Evolutionary conservation across 2,888 invertebrate genomes (phyloP).

Genomic region (Margaritifera margaritifera): DNA sequence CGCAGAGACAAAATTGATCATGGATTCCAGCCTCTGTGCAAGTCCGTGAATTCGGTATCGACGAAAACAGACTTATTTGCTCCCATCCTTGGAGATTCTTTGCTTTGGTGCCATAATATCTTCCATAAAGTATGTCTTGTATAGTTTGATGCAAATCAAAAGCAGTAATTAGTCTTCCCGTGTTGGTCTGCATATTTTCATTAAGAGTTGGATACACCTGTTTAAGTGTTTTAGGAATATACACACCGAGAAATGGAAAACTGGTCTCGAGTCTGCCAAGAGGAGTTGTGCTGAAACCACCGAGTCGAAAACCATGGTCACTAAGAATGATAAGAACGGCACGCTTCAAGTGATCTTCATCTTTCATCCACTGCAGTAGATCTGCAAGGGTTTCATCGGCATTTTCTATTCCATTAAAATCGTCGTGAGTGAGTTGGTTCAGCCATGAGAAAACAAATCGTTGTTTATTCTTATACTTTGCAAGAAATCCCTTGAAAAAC

Average conservation of each 20-base stretch:
- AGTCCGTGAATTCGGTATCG: slow-evolving; percentile 81
- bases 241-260: slow-evolving; percentile 84
- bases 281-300: slow-evolving; percentile 76
- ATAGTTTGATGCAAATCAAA: slow-evolving; percentile 89
- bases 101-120: slow-evolving; percentile 11
- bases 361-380: slow-evolving; percentile 76
- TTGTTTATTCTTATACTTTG: slow-evolving; percentile 77
- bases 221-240: slow-evolving; percentile 83
- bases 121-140: slow-evolving; percentile 76
- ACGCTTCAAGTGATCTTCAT: slow-evolving; percentile 47
- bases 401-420: slow-evolving; percentile 83
- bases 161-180: slow-evolving; percentile 81
- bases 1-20: slow-evolving; percentile 91
- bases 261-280: slow-evolving; percentile 86
- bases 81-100: slow-evolving; percentile 2
- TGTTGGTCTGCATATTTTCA: slow-evolving; percentile 80
- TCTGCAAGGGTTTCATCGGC: slow-evolving; percentile 80
- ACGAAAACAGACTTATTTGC: slow-evolving; percentile 81
- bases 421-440: slow-evolving; percentile 78
- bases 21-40: slow-evolving; percentile 85
- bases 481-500: slow-evolving; percentile 74
- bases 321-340: slow-evolving; percentile 77
- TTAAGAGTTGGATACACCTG: slow-evolving; percentile 78
- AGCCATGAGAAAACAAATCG: slow-evolving; percentile 91
- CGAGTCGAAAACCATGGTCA: slow-evolving; percentile 82